A percentile compares a stretch with the other conserved stretches of the same genome.
phyloP scores from a whole-genome alignment of 2,797 vertebrate genomes.

The Chelidonichthys spinosus region DNA sequence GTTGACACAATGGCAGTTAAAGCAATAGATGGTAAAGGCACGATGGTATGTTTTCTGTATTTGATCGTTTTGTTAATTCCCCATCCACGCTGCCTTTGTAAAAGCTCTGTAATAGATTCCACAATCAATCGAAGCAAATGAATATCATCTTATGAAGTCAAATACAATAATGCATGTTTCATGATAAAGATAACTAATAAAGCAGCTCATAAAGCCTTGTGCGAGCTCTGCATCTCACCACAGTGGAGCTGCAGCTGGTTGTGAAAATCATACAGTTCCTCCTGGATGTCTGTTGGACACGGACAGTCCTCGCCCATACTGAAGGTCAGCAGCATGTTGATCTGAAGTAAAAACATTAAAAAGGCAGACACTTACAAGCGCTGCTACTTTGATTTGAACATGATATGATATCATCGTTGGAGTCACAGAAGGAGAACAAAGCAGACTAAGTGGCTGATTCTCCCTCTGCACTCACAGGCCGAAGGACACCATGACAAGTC shows the following conservation, averaged over 20 bases:
- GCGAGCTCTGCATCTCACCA: slow-evolving; percentile 84
- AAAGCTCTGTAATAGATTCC: slow-evolving; percentile 1
- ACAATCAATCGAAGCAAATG: neutral
- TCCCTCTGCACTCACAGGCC: slow-evolving; percentile 24
- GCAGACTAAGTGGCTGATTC: slow-evolving; percentile 31
- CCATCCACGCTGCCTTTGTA: neutral
- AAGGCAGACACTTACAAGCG: neutral
- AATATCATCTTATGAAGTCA: neutral
- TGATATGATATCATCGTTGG: slow-evolving; percentile 5
- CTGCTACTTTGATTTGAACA: slow-evolving; percentile 13
- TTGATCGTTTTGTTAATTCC: neutral
- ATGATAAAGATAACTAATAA: neutral
- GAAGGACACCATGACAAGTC: slow-evolving; percentile 55
- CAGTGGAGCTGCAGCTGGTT: slow-evolving; percentile 96
- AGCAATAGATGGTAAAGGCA: neutral
- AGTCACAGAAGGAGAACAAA: slow-evolving; percentile 17
- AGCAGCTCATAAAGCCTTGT: neutral
- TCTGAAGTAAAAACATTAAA: slow-evolving; percentile 82
- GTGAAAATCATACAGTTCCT: slow-evolving; percentile 93
- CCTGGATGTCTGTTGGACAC: slow-evolving; percentile 95
- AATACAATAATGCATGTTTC: neutral
- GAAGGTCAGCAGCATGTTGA: slow-evolving; percentile 98
- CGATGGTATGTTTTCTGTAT: neutral
- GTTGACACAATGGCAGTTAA: slow-evolving; percentile 7
- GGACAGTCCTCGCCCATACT: slow-evolving; percentile 95